These are phyloP conservation scores for Proisotoma minuta DNA, from an alignment of 2,888 invertebrate species.

Conservation along the genomic window DNA sequence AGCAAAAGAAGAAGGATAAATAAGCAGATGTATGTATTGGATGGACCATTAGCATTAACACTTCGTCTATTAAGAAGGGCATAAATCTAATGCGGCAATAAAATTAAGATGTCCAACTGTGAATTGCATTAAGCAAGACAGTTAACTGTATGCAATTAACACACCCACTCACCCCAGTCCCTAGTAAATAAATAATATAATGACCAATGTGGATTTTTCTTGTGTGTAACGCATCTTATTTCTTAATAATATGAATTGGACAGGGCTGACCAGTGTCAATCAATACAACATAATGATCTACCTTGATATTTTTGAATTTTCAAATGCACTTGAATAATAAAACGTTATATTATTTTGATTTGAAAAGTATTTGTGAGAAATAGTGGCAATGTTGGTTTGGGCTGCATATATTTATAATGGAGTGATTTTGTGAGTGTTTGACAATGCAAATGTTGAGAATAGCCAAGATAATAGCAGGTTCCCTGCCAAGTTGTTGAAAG, in stretches of 20 bases:
- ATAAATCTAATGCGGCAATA: conserved; percentile 13
- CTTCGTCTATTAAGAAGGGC: background rate
- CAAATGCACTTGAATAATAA: too few species aligned
- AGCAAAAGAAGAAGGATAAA: too few species aligned
- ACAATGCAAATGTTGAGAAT: conserved; percentile 30
- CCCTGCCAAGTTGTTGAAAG: conserved; percentile 26
- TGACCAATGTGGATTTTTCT: too few species aligned
- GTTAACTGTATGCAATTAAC: background rate
- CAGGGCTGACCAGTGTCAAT: too few species aligned
- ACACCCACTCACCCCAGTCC: conserved; percentile 2
- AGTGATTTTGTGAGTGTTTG: conserved; percentile 27
- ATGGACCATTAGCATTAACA: background rate
- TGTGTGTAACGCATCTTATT: too few species aligned
- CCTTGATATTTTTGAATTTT: background rate
- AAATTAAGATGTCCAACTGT: conserved; percentile 18
- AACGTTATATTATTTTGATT: background rate
- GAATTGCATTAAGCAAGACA: conserved; percentile 1
- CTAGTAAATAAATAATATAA: background rate
- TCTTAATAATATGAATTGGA: too few species aligned
- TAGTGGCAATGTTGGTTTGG: background rate
- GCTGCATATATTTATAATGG: conserved; percentile 9
- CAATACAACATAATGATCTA: too few species aligned
- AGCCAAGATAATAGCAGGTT: conserved; percentile 18
- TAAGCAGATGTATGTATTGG: too few species aligned
- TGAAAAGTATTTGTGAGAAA: background rate